Evolutionary conservation across 2,797 vertebrate genomes (phyloP).

Genomic region (Anguilla pacifica): DNA sequence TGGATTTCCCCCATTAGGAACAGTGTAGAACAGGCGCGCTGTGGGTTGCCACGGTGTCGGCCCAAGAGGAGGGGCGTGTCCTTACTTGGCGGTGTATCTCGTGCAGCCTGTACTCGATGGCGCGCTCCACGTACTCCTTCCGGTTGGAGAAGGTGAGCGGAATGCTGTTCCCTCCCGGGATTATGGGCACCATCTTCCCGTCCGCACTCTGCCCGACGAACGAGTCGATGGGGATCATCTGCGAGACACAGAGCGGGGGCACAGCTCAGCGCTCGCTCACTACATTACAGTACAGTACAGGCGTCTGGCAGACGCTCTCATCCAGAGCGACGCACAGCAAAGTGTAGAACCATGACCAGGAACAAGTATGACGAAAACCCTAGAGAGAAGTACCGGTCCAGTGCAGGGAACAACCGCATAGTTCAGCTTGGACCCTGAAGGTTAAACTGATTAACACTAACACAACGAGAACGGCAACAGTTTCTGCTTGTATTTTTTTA

Average conservation of each 20-base stretch:
- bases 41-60: not conserved
- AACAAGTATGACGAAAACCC: too few species aligned
- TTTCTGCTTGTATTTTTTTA: too few species aligned
- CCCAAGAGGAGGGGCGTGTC: not conserved
- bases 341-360: too few species aligned
- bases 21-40: not conserved
- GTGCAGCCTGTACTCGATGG: constrained; percentile 77
- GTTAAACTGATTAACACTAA: too few species aligned
- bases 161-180: constrained; percentile 77
- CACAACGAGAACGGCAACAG: too few species aligned
- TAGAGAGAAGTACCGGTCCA: too few species aligned
- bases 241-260: constrained; percentile 1
- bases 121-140: constrained; percentile 77
- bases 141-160: constrained; percentile 74
- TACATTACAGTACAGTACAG: too few species aligned
- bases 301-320: too few species aligned
- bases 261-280: not conserved
- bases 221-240: constrained; percentile 83
- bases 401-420: too few species aligned
- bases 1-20: not conserved
- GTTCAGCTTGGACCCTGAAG: too few species aligned
- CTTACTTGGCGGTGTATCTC: constrained; percentile 80
- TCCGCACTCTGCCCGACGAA: constrained; percentile 78
- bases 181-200: constrained; percentile 75
- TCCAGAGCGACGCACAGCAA: too few species aligned